Evolutionary conservation across 1,140 invertebrate genomes (phyloP), one percentile per base, ranked within the genome.

Genomic region (Solenopsis invicta): DNA sequence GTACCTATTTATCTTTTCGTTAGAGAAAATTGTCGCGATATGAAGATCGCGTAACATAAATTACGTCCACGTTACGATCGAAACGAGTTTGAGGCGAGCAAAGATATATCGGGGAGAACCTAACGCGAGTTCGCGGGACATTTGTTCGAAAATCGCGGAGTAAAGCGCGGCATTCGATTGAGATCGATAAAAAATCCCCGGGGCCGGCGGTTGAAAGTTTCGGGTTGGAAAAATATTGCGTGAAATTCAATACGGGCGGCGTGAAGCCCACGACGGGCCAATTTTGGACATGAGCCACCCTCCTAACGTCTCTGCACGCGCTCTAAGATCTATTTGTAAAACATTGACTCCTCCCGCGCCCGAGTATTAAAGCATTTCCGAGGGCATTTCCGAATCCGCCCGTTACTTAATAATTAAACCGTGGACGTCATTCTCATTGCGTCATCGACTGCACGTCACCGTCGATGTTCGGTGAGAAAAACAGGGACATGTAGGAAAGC

Each of bases 251-350:
- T 95, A 95, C 94, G 93, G 91, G 89, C 87, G 89, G 93, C 88
- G 93, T 94, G 92, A 95, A 94, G 92, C 41, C 41, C 92, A 92
- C 91, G 92, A 93, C 94, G 92, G 90, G 94, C 95, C 95, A 95
- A 95, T 95, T 95, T 95, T 95, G 94, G 95, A 95, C 94, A 95
- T 95, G 95, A 94, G 94, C 94, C 94, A 95, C 94, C 94, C 93
- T 91, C 29, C 76, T 78, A 78, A 93, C 64, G 93, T 93, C 88
- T 93, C 91, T 93, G 92, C 91, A 88, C 91, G 86, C 91, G 92
- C 88, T 91, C 93, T 94, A 94, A 93, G 93, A 95, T 95, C 95
- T 95, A 95, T 95, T 95, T 95, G 94, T 95, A 95, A 95, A 95
- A 95, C 94, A 95, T 95, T 92, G 93, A 94, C 93, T 94, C 93